A percentile compares a stretch with the other conserved stretches of the same genome.
Evolutionary conservation across 37 sponge, comb jelly and placozoan genomes (phyloP).

Genomic region (Diacarnus erythraeanus): DNA sequence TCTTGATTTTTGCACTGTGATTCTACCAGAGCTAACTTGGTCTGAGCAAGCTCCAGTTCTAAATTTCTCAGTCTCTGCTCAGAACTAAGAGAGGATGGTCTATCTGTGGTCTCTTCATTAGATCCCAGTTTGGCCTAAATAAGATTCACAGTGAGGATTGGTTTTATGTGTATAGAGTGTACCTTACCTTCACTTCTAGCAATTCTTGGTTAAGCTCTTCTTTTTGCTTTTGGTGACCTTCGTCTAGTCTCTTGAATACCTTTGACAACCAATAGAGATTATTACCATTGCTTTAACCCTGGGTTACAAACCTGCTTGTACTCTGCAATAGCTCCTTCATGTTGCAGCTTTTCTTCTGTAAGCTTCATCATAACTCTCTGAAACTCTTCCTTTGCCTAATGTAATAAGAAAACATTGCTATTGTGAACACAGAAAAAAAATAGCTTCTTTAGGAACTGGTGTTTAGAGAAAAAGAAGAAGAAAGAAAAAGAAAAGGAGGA

Average conservation of each 20-base stretch:
- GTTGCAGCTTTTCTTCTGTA: slow-evolving; percentile 69
- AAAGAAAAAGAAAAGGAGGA: slow-evolving; percentile 10
- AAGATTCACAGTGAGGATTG: neutral
- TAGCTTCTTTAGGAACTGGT: neutral
- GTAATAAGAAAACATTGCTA: neutral
- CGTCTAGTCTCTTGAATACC: slow-evolving; percentile 77
- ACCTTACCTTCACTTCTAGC: slow-evolving; percentile 77
- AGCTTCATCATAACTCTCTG: slow-evolving; percentile 59
- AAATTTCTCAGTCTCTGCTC: slow-evolving; percentile 76
- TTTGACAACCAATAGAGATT: slow-evolving; percentile 1
- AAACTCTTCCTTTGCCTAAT: slow-evolving; percentile 75
- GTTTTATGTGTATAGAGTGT: neutral
- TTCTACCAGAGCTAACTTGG: slow-evolving; percentile 88
- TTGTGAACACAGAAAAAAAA: neutral
- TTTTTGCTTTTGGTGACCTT: slow-evolving; percentile 77
- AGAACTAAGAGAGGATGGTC: slow-evolving; percentile 50
- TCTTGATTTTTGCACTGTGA: slow-evolving; percentile 82
- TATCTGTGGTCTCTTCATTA: neutral
- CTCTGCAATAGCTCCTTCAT: slow-evolving; percentile 57
- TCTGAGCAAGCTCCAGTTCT: slow-evolving; percentile 91
- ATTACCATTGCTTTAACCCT: neutral
- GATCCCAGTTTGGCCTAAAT: slow-evolving; percentile 34
- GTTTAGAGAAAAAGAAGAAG: neutral
- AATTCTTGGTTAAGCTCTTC: slow-evolving; percentile 86
- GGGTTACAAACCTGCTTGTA: slow-evolving; percentile 70